Evolutionary conservation across 37 sponge, comb jelly and placozoan species (phyloP).

Genomic region (Ephydatia muelleri): DNA sequence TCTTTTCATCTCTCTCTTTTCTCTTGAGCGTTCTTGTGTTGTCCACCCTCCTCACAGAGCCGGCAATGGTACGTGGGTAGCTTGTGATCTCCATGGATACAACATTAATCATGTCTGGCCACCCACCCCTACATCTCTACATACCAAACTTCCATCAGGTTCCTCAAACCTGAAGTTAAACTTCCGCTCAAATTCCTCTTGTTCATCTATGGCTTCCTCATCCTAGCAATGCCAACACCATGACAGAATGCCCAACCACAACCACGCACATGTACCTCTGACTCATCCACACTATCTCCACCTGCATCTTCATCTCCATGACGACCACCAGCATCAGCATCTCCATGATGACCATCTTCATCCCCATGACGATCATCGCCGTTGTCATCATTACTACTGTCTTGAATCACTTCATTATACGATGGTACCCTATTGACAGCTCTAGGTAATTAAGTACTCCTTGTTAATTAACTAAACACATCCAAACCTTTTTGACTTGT

Average conservation of each 20-base stretch:
- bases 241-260: background rate
- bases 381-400: conserved; percentile 18
- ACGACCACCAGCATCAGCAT: conserved; percentile 1
- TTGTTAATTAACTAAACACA: background rate
- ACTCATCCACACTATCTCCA: background rate
- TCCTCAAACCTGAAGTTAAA: conserved; percentile 95
- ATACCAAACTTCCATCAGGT: conserved; percentile 54
- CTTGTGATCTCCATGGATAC: conserved; percentile 53
- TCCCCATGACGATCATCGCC: too few species aligned
- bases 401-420: conserved; percentile 50
- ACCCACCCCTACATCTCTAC: conserved; percentile 6
- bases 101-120: background rate
- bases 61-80: conserved; percentile 75
- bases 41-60: conserved; percentile 78
- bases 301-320: background rate
- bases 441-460: background rate
- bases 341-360: conserved; percentile 12
- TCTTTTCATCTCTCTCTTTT: conserved; percentile 72
- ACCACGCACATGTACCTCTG: background rate
- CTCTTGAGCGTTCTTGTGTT: conserved; percentile 77
- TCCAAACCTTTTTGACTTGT: conserved; percentile 52
- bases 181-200: conserved; percentile 89
- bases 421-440: conserved; percentile 31
- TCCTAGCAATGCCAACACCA: conserved; percentile 21
- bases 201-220: conserved; percentile 83